Base-by-base conservation (phyloP, 2,113 vertebrate genomes). In the Rhinoptilus africanus region DNA sequence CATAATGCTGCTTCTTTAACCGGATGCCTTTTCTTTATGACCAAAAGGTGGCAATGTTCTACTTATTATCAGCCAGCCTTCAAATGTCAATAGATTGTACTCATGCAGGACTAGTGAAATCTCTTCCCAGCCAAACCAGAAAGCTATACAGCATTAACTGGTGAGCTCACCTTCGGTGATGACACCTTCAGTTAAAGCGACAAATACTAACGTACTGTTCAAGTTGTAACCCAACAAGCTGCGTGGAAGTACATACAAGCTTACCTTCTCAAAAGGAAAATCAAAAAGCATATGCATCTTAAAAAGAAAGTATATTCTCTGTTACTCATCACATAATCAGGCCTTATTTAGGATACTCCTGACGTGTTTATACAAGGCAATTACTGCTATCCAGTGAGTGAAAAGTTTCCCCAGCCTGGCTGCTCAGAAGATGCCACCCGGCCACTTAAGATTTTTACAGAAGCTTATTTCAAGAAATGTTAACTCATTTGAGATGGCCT, bases 31-130 rank as follows among this genome's bases (percentile, higher is more conserved):
- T 53, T 47, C 68, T 54, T 39, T 54, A 2, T 19, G 63, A 81
- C 94, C 98, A 93, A 97, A 97, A 98, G 98, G 95, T 98, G 98
- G 98, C 98, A 98, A 93, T 98, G 97, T 98, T 98, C 89, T 88
- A 91, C 97, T 93, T 97, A 9, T 10, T 96, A 97, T 97, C 82
- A 57, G 69, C 57, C 39, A 50, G 43, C 23, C 45, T 27, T 26
- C 15, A 41, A 27, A 9, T 67, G 32, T 30, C 60, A 14, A 4
- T 0, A 19, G 47, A 45, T 8, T 10, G 14, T 11, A 54, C 18
- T 86, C 53, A 26, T 9, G 37, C 69, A 81, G 87, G 89, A 93
- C 20, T 0, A 8, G 79, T 9, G 53, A 10, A 67, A 60, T 59
- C 85, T 92, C 96, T 47, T 53, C 54, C 15, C 85, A 76, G 85